These are phyloP conservation scores for Aphelenchoides avenae DNA, from an alignment of 1,140 invertebrate genomes.

Conservation along the genomic window DNA sequence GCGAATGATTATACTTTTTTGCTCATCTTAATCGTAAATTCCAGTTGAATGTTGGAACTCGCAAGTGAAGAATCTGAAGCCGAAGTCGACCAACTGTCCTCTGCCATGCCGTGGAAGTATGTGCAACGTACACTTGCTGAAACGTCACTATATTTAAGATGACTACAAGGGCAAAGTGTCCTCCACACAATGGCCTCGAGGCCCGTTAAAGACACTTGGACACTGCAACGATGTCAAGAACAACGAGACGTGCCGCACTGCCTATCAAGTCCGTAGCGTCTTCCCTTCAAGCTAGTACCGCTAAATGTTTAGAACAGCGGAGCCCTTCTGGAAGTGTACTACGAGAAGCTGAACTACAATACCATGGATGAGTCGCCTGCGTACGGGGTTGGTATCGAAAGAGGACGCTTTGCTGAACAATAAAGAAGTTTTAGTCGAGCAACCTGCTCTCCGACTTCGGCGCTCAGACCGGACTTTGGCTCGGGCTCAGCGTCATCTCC, in stretches of 20 bases:
- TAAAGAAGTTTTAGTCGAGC: slow-evolving; percentile 28
- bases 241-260: slow-evolving; percentile 21
- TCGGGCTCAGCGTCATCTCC: no score
- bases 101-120: no score
- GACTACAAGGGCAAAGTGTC: slow-evolving; percentile 39
- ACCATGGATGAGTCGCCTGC: slow-evolving; percentile 30
- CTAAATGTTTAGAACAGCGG: no score
- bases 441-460: slow-evolving; percentile 36
- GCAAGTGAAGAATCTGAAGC: no score
- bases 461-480: slow-evolving; percentile 38
- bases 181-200: slow-evolving; percentile 27
- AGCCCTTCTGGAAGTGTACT: slow-evolving; percentile 33
- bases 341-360: slow-evolving; percentile 41
- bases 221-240: slow-evolving; percentile 33
- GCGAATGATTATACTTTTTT: no score
- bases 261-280: slow-evolving; percentile 27
- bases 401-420: no score
- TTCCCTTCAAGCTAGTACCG: no score
- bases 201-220: slow-evolving; percentile 15
- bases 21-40: no score
- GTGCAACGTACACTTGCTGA: no score
- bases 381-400: slow-evolving; percentile 23
- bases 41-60: no score
- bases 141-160: no score
- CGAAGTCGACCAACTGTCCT: no score